These are phyloP conservation scores for Hemibagrus guttatus DNA, from an alignment of 2,797 vertebrate species.

Conservation along the genomic window DNA sequence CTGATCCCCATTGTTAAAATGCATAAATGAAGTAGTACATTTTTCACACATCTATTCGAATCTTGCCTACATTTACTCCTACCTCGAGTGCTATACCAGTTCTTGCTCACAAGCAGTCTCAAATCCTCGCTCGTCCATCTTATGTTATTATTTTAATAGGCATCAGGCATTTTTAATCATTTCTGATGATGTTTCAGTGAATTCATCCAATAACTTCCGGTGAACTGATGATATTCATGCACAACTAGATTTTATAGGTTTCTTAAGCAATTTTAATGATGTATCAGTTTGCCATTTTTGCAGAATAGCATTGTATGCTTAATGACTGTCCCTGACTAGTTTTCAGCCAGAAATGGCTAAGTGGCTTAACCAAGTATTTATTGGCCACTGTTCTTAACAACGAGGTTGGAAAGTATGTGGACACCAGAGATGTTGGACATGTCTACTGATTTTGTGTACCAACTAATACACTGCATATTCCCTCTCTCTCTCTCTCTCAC, in stretches of 20 bases:
- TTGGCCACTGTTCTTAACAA: no score
- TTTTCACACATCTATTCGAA: neutral
- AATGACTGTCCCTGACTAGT: neutral
- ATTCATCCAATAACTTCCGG: neutral
- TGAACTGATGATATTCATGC: neutral
- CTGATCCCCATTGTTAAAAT: neutral
- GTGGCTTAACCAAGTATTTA: neutral
- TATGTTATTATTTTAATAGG: neutral
- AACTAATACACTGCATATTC: no score
- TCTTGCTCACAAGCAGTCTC: neutral
- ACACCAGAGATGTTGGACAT: no score
- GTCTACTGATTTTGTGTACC: no score
- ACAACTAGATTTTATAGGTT: constrained; percentile 6
- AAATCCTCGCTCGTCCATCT: neutral
- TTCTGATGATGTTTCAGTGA: neutral
- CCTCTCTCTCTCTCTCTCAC: no score
- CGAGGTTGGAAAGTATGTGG: no score
- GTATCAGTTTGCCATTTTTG: neutral
- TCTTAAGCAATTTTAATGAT: neutral
- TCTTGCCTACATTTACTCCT: neutral
- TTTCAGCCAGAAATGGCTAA: neutral
- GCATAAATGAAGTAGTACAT: neutral
- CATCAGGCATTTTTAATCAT: neutral
- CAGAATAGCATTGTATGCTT: neutral
- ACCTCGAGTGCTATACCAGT: neutral